Conservation (phyloP, 2,888 invertebrate species). For the Drosophila phalerata region DNA sequence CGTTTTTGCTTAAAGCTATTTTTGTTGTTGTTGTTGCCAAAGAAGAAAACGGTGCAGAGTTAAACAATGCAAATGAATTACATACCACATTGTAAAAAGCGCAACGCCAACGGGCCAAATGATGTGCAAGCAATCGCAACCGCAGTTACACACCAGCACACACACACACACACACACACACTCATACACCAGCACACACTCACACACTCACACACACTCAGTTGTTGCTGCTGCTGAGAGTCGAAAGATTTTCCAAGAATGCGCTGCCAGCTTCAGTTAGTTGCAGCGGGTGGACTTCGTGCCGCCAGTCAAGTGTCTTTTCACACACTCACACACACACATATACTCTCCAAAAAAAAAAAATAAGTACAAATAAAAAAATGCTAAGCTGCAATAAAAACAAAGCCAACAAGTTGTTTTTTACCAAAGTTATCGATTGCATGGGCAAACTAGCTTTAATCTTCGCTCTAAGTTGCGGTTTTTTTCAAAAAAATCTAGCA, state of each 20-base stretch:
- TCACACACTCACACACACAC: conserved; percentile 26
- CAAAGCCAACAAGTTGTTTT: conserved; percentile 15
- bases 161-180: conserved; percentile 16
- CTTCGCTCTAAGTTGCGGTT: too few species aligned
- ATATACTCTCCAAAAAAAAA: conserved; percentile 7
- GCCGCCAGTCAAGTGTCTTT: conserved; percentile 54
- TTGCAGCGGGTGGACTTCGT: conserved; percentile 56
- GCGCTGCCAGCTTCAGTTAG: conserved; percentile 41
- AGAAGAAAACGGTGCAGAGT: conserved; percentile 71
- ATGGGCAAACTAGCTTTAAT: too few species aligned
- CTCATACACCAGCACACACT: conserved; percentile 21
- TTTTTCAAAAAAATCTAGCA: background rate
- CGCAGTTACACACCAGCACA: conserved; percentile 28
- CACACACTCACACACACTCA: conserved; percentile 1
- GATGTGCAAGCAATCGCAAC: conserved; percentile 71
- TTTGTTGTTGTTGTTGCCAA: conserved; percentile 39
- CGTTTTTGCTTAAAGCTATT: conserved; percentile 61
- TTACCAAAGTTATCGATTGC: background rate
- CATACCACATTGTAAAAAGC: conserved; percentile 52
- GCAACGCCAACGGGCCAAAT: conserved; percentile 50
- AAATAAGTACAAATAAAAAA: background rate
- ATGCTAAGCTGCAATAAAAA: conserved; percentile 11
- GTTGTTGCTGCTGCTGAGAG: conserved; percentile 15
- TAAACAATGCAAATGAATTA: conserved; percentile 82
- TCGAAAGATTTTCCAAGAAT: conserved; percentile 77